Percentiles rank a stretch among this genome's conserved stretches.
phyloP scores from a whole-genome alignment of 2,888 invertebrate genomes.

The Luperina testacea region DNA sequence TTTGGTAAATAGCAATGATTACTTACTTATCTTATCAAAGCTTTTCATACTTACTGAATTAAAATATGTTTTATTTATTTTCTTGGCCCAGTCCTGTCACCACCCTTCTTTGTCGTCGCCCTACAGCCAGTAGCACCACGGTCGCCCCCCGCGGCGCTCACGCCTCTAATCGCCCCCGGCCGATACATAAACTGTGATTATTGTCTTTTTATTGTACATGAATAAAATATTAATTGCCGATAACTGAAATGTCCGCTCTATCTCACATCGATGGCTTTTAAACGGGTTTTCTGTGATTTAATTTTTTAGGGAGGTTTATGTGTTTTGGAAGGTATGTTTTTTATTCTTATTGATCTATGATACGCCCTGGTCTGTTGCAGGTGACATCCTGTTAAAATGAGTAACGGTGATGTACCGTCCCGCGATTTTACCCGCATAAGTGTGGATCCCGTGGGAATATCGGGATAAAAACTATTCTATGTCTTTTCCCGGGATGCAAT shows the following conservation, averaged over 20 bases:
- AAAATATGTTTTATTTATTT: not conserved
- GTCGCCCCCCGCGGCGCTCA: slow-evolving; percentile 60
- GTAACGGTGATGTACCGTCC: not conserved
- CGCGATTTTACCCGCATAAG: too few species aligned
- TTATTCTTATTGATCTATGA: not conserved
- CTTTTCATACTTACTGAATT: not conserved
- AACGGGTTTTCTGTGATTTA: slow-evolving; percentile 41
- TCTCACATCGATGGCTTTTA: slow-evolving; percentile 54
- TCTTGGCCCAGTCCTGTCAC: not conserved
- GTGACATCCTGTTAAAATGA: not conserved
- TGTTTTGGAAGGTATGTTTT: not conserved
- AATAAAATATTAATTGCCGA: slow-evolving; percentile 77
- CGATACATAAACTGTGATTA: slow-evolving; percentile 85
- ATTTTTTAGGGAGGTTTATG: slow-evolving; percentile 25
- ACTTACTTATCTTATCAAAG: not conserved
- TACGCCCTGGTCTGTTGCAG: not conserved
- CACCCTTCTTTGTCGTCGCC: slow-evolving; percentile 16
- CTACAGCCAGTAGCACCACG: slow-evolving; percentile 51
- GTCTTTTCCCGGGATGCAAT: too few species aligned
- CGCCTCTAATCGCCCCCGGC: slow-evolving; percentile 79
- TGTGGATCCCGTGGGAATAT: too few species aligned
- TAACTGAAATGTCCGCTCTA: slow-evolving; percentile 62
- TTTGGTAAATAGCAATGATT: too few species aligned
- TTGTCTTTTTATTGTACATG: slow-evolving; percentile 83
- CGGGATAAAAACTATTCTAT: too few species aligned